Base-by-base conservation (phyloP, 2,888 invertebrate species). In the Agrotis clavis region DNA sequence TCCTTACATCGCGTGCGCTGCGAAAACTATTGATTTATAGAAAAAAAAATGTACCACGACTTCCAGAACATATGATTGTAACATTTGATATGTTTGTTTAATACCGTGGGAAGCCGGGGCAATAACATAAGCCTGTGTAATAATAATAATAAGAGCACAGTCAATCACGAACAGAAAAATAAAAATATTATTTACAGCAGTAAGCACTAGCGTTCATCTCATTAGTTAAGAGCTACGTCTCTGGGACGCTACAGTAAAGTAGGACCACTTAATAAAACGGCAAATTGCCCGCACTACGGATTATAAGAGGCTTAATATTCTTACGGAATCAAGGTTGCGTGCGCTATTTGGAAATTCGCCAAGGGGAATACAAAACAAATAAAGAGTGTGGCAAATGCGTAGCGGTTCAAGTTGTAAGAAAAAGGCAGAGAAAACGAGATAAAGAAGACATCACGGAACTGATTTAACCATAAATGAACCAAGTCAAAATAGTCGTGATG, bases 261-360 rank as follows among this genome's bases (percentile, higher is more conserved):
- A 60, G 41, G 25, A 2, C 35, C 21, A 51, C 35, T 71, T 45
- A 60, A 35, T 67, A 53, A 61, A 64, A 57, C 61, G 65, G 56
- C 25, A 56, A 50, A 64, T 56, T 41, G 41, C 59, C 48, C 25
- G 48, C 53, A 30, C 56, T 35, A 59, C 54, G 54, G 50, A 54
- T 78, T 65, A 70, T 62, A 71, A 67, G 61, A 57, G 62, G 50
- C 62, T 57, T 73, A 54, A 69, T 74, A 79, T 79, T 74, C 41
- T 67, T 69, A 68, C 60, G 54, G 60, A 70, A 74, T 75, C 74
- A 73, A 80, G 85, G 71, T 84, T 82, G 59, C 54, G 72, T 61
- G 67, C 71, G 70, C 74, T 65, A 79, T 78, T 84, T 83, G 82
- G 85, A 84, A 72, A 79, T 73, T 64, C 65, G 84, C 85, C 85